phyloP scores from a whole-genome alignment of 2,888 invertebrate genomes.

The Boloria selene region DNA sequence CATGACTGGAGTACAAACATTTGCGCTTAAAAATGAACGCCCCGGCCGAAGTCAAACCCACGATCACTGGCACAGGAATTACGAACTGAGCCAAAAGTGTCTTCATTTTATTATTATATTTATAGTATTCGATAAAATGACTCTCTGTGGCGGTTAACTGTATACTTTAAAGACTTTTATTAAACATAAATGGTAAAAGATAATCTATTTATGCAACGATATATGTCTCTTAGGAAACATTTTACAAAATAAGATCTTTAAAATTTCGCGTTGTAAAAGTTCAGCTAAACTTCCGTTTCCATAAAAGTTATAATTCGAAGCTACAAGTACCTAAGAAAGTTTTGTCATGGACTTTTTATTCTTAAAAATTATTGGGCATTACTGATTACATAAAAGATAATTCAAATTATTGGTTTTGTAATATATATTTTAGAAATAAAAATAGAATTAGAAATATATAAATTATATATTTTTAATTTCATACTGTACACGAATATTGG shows the following conservation, averaged over 20 bases:
- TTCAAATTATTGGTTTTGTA: neutral
- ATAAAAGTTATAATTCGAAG: constrained; percentile 3
- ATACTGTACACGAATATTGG: no score
- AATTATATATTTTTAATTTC: no score
- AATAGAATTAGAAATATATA: no score
- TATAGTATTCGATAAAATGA: no score
- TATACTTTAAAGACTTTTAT: no score
- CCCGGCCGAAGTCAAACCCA: no score
- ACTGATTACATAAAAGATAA: neutral
- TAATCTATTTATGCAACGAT: neutral
- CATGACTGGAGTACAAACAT: no score
- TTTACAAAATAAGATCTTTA: constrained; percentile 5
- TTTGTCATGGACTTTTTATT: neutral
- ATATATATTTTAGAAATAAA: neutral
- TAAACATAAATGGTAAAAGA: neutral
- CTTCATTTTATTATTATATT: no score
- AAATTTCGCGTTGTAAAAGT: constrained; percentile 1
- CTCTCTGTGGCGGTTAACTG: no score
- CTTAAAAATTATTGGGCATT: neutral
- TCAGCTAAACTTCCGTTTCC: neutral
- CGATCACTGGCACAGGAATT: no score
- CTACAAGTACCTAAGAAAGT: neutral
- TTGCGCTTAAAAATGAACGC: no score
- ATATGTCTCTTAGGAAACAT: constrained; percentile 13
- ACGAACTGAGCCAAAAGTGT: no score